phyloP scores from a whole-genome alignment of 35 echinoderm and acorn worm genomes.

The Ophiothrix spiculata region DNA sequence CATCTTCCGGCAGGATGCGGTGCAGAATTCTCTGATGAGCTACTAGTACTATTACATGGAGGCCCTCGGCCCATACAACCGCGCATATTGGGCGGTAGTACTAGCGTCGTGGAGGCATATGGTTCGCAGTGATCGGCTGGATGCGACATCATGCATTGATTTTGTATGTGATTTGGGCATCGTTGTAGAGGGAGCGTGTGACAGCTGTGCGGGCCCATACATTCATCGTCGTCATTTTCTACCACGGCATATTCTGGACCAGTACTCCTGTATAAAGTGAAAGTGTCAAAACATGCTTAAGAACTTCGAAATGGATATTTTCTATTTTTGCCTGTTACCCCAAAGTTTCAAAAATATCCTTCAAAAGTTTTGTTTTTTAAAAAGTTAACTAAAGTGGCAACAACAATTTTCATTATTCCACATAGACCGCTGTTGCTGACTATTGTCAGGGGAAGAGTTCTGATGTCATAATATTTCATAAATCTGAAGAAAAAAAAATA shows the following conservation, averaged over 20 bases:
- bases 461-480: no score
- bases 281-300: not conserved
- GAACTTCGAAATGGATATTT: no score
- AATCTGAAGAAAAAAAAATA: no score
- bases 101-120: slow-evolving; percentile 71
- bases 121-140: slow-evolving; percentile 37
- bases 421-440: no score
- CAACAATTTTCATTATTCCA: no score
- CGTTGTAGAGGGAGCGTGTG: not conserved
- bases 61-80: slow-evolving; percentile 43
- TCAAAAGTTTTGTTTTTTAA: no score
- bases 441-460: no score
- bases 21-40: not conserved
- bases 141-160: not conserved
- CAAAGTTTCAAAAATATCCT: no score
- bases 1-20: not conserved
- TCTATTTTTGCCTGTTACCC: no score
- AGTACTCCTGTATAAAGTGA: not conserved
- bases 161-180: not conserved
- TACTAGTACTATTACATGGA: slow-evolving; percentile 63
- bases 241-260: slow-evolving; percentile 7
- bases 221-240: not conserved
- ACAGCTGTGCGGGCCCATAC: not conserved
- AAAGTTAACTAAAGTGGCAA: no score
- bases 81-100: slow-evolving; percentile 53